Percentiles rank a stretch among this genome's conserved stretches.
phyloP scores from a whole-genome alignment of 2,113 vertebrate species.

The Paratilapia polleni region DNA sequence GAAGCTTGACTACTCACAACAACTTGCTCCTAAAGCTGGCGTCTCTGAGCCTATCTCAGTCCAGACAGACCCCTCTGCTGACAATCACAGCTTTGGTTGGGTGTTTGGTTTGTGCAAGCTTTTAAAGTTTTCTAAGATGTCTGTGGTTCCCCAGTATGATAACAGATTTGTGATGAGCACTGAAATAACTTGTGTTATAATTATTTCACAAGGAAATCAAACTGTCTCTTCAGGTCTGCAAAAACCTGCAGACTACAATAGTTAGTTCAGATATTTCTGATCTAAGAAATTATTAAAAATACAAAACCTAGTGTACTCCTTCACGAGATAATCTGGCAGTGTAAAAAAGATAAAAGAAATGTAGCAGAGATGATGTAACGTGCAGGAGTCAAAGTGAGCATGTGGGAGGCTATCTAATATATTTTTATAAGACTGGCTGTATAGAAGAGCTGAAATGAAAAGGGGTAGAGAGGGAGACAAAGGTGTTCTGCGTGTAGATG shows the following conservation, averaged over 20 bases:
- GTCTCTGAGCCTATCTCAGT: conserved; percentile 56
- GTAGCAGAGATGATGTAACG: conserved; percentile 76
- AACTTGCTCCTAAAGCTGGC: conserved; percentile 55
- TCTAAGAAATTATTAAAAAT: conserved; percentile 1
- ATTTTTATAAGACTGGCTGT: conserved; percentile 62
- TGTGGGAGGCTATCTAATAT: conserved; percentile 66
- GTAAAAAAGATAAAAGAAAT: conserved; percentile 43
- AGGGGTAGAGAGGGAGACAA: conserved; percentile 22
- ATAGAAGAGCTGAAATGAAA: conserved; percentile 45
- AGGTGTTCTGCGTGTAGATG: conserved; percentile 24
- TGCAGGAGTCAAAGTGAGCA: conserved; percentile 71
- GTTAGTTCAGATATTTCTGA: background rate
- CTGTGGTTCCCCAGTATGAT: conserved; percentile 1
- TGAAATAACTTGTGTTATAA: background rate
- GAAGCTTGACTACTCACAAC: conserved; percentile 44
- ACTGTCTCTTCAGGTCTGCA: background rate
- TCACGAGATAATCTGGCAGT: conserved; percentile 34
- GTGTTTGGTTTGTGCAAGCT: conserved; percentile 26
- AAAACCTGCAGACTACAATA: background rate
- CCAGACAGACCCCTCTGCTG: conserved; percentile 46
- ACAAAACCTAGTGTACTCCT: conserved; percentile 17
- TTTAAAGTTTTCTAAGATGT: conserved; percentile 18
- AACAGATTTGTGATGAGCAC: background rate
- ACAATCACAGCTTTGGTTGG: conserved; percentile 49
- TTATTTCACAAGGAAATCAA: background rate